Percentiles rank a stretch among this genome's conserved stretches.
phyloP scores from a whole-genome alignment of 2,888 invertebrate genomes.

The Apantesis nais region DNA sequence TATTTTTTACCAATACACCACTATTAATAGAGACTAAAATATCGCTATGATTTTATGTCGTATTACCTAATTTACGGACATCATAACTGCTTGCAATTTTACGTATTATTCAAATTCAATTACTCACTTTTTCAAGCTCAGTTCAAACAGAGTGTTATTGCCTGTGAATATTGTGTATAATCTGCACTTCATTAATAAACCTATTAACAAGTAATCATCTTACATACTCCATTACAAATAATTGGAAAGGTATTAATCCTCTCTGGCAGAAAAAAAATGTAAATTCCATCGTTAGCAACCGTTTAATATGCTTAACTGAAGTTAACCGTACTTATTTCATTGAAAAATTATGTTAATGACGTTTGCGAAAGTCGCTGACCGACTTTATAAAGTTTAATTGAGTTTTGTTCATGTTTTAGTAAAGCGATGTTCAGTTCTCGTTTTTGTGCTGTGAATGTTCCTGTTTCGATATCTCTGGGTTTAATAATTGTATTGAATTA shows the following conservation, averaged over 20 bases:
- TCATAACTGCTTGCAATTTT: not conserved
- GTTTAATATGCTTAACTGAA: constrained; percentile 26
- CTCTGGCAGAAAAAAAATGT: constrained; percentile 37
- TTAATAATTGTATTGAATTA: not conserved
- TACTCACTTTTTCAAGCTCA: not conserved
- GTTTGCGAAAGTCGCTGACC: constrained; percentile 16
- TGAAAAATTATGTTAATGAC: constrained; percentile 24
- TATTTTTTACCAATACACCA: not conserved
- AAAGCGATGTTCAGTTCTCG: not conserved
- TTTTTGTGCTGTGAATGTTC: not conserved
- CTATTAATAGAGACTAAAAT: not conserved
- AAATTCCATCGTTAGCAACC: constrained; percentile 43
- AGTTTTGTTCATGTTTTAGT: constrained; percentile 18
- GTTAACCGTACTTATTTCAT: constrained; percentile 26
- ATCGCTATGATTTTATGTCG: not conserved
- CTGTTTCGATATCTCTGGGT: not conserved
- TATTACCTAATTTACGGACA: not conserved
- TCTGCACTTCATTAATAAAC: not conserved
- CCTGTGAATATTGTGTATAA: not conserved
- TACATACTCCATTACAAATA: constrained; percentile 19
- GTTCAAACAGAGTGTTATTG: not conserved
- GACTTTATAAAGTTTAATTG: constrained; percentile 20
- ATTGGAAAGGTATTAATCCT: constrained; percentile 23
- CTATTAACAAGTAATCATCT: constrained; percentile 11
- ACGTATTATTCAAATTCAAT: not conserved